Conservation (phyloP, 2,113 vertebrate species). For the Vicugna pacos region DNA sequence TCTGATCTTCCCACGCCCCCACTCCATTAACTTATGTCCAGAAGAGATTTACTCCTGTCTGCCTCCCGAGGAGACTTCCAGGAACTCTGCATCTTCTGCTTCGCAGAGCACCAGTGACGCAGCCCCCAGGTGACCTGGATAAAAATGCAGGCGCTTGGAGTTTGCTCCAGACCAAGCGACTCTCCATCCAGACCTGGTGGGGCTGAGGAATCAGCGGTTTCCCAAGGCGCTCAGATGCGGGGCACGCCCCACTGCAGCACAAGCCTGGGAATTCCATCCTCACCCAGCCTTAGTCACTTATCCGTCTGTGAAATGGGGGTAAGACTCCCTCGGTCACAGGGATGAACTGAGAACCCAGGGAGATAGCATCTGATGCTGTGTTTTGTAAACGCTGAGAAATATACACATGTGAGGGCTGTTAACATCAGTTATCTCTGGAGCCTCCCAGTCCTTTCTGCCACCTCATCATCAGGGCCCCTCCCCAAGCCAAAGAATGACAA, state of each 20-base stretch:
- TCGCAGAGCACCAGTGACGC: background rate
- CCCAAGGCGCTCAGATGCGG: background rate
- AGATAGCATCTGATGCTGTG: background rate
- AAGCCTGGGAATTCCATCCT: background rate
- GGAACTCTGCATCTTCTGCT: background rate
- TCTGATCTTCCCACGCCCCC: background rate
- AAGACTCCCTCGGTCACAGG: background rate
- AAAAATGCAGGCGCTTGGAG: background rate
- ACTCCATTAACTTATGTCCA: no score
- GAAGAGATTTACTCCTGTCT: background rate
- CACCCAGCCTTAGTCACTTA: background rate
- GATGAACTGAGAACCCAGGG: background rate
- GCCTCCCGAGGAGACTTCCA: background rate
- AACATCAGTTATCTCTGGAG: background rate
- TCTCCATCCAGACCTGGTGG: background rate
- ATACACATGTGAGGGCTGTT: background rate
- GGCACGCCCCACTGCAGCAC: no score
- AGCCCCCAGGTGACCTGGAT: background rate
- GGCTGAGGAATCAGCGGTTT: background rate
- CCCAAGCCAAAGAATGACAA: constrained; percentile 7
- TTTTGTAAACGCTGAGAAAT: constrained; percentile 1
- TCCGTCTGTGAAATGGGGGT: constrained; percentile 10
- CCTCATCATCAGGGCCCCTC: background rate
- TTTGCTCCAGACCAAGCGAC: background rate
- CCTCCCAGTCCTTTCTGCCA: background rate